A percentile compares a stretch with the other conserved stretches of the same genome.
Conservation (phyloP, 2,113 vertebrate species). For the Cairina moschata region DNA sequence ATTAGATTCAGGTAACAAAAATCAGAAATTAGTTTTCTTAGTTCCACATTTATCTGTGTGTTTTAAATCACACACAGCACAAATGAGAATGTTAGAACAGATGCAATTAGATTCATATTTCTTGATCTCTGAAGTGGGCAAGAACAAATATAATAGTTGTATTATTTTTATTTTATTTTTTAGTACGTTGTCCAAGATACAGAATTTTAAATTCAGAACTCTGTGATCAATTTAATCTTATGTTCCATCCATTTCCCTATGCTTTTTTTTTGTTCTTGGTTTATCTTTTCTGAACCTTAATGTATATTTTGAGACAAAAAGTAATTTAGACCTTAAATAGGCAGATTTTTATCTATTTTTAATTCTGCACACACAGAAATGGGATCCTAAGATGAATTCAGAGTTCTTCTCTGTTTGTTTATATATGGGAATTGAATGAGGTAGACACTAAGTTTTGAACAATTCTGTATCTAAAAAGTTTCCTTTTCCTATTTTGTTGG, state of each 20-base stretch:
- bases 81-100: neutral
- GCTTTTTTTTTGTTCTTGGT: neutral
- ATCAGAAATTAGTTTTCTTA: slow-evolving; percentile 12
- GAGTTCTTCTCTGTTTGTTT: neutral
- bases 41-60: neutral
- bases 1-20: neutral
- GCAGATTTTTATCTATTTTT: neutral
- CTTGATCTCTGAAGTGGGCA: neutral
- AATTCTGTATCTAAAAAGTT: neutral
- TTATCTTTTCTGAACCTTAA: neutral
- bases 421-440: neutral
- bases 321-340: neutral
- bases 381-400: neutral
- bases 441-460: neutral
- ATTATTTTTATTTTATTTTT: neutral
- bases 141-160: neutral
- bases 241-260: fast-evolving
- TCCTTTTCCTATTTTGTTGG: neutral
- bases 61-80: neutral
- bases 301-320: neutral
- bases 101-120: neutral
- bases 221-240: neutral
- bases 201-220: neutral
- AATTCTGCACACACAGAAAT: neutral
- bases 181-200: neutral